Conservation (phyloP, 2,797 vertebrate genomes). For the Notolepis coatsorum region DNA sequence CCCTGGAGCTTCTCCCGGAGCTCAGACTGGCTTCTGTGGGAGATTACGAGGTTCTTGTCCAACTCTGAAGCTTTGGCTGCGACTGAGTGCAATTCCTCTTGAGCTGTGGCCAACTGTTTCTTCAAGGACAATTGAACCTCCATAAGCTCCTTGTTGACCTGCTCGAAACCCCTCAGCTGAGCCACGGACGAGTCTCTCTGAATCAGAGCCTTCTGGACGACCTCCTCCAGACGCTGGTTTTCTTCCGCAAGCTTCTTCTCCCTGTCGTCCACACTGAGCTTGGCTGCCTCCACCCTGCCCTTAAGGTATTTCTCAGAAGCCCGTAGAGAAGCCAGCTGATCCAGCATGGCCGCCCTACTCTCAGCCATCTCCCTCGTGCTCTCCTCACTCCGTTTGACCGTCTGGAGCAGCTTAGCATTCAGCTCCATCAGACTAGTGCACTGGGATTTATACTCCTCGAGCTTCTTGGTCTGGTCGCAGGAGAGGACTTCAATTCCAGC, state of each 20-base stretch:
- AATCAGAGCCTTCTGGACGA: conserved; percentile 71
- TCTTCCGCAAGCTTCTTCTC: conserved; percentile 79
- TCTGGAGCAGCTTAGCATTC: conserved; percentile 76
- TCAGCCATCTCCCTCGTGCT: conserved; percentile 72
- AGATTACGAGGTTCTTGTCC: conserved; percentile 75
- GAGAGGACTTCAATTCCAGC: conserved; percentile 63
- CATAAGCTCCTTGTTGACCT: conserved; percentile 78
- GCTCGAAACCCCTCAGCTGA: conserved; percentile 72
- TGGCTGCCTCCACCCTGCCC: conserved; percentile 65
- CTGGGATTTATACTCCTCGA: conserved; percentile 73
- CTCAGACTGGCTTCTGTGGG: conserved; percentile 76
- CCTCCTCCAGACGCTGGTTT: conserved; percentile 83
- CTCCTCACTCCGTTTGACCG: conserved; percentile 70
- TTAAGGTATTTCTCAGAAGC: conserved; percentile 83
- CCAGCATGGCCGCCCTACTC: conserved; percentile 71
- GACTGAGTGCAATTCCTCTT: conserved; percentile 78
- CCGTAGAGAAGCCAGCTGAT: conserved; percentile 68
- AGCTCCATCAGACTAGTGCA: conserved; percentile 73
- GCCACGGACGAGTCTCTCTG: conserved; percentile 76
- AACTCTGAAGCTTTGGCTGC: conserved; percentile 71
- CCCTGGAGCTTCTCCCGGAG: conserved; percentile 76
- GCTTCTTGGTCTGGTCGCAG: conserved; percentile 56
- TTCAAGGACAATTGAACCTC: conserved; percentile 74
- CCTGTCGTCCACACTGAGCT: conserved; percentile 75
- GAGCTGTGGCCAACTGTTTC: conserved; percentile 67